These are phyloP conservation scores for Euplexia lucipara DNA, from an alignment of 2,888 invertebrate species.

Conservation along the genomic window DNA sequence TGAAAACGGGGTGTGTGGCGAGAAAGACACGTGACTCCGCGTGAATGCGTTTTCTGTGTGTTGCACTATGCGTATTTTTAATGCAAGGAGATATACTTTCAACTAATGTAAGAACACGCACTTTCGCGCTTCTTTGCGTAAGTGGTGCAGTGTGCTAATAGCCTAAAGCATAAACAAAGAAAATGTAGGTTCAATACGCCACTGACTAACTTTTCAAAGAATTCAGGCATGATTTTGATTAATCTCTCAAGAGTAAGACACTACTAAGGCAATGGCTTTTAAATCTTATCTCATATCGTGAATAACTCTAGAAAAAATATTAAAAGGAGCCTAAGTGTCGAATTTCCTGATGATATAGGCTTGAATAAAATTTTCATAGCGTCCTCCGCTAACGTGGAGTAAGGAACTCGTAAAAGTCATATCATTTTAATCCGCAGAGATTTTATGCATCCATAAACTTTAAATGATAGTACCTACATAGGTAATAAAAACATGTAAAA, in stretches of 20 bases:
- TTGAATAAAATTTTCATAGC: constrained; percentile 55
- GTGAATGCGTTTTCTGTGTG: too few relatives aligned
- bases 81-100: too few relatives aligned
- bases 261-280: not conserved
- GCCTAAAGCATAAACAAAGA: too few relatives aligned
- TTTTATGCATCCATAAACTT: constrained; percentile 65
- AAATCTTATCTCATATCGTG: not conserved
- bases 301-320: constrained; percentile 1
- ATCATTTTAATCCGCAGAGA: constrained; percentile 68
- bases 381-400: constrained; percentile 45
- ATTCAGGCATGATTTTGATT: too few relatives aligned
- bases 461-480: constrained; percentile 56
- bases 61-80: too few relatives aligned
- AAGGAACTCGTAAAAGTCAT: constrained; percentile 66
- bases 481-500: constrained; percentile 41
- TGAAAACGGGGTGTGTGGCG: too few relatives aligned
- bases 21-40: too few relatives aligned
- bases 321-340: constrained; percentile 6
- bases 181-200: too few relatives aligned
- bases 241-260: not conserved
- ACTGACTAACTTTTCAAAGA: too few relatives aligned
- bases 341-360: constrained; percentile 24
- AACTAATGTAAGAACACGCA: too few relatives aligned
- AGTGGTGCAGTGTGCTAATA: too few relatives aligned
- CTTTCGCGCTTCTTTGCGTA: too few relatives aligned